Base-by-base conservation (phyloP, 2,888 invertebrate genomes). In the Drosophila cognata region DNA sequence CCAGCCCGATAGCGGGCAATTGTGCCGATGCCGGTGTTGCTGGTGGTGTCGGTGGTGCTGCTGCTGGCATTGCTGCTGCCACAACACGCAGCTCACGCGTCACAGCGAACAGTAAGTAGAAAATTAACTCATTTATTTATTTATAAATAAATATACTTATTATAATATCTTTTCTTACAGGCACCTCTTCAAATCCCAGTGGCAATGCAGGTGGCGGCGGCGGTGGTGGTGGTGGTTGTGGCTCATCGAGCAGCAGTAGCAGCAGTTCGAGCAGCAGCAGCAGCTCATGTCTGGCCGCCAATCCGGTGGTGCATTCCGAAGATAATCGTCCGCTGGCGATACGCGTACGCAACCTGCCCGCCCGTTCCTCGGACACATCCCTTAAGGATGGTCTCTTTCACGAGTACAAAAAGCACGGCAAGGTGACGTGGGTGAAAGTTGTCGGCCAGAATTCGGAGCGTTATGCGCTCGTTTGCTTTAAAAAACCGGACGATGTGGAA, bases 351-450 rank as follows among this genome's bases (percentile, higher is more conserved):
- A 98, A 98, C 94, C 94, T 98, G 91, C 98, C 98, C 79, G 95
- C 96, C 77, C 95, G 98, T 89, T 98, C 98, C 89, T 96, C 96
- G 93, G 99, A 99, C 94, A 98, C 98, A 88, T 98, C 98, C 91
- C 94, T 99, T 88, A 98, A 99, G 94, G 99, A 99, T 94, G 99
- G 99, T 83, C 95, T 99, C 85, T 99, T 98, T 94, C 99, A 99
- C 94, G 99, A 99, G 94, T 99, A 99, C 95, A 99, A 99, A 94
- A 99, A 99, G 93, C 98, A 98, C 94, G 99, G 99, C 78, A 99
- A 99, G 94, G 98, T 99, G 89, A 97, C 97, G 88, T 97, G 98
- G 95, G 98, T 99, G 71, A 97, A 97, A 93, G 97, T 99, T 75
- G 97, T 97, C 77, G 99, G 98, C 31, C 96, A 97, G 90, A 98